Percentiles rank a stretch among this genome's conserved stretches.
phyloP scores from a whole-genome alignment of 2,797 vertebrate genomes.

The Etheostoma nigrum region DNA sequence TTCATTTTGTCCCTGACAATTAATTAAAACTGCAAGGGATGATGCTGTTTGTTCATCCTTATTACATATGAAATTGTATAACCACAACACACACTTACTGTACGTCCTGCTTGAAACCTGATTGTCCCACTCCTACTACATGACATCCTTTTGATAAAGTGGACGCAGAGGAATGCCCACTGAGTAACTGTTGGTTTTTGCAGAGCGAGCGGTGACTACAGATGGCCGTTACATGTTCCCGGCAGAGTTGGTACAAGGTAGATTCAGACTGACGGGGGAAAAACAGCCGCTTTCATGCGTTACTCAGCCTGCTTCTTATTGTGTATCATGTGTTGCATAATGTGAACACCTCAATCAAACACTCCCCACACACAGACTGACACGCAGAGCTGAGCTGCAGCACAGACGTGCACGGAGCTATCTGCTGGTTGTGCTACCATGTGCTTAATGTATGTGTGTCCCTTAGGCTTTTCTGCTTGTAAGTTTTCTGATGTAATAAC shows the following conservation, averaged over 20 bases:
- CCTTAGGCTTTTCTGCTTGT: slow-evolving; percentile 71
- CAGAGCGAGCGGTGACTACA: slow-evolving; percentile 93
- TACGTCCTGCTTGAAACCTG: slow-evolving; percentile 17
- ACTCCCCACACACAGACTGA: slow-evolving; percentile 50
- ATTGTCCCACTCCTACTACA: slow-evolving; percentile 1
- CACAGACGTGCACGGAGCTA: slow-evolving; percentile 30
- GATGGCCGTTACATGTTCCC: slow-evolving; percentile 95
- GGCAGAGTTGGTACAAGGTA: slow-evolving; percentile 91
- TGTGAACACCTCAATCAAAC: slow-evolving; percentile 52
- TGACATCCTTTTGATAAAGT: slow-evolving; percentile 13
- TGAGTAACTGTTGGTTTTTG: slow-evolving; percentile 81
- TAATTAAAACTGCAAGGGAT: neutral
- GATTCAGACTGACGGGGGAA: slow-evolving; percentile 53
- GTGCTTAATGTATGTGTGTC: slow-evolving; percentile 76
- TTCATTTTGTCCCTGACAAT: neutral
- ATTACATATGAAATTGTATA: neutral
- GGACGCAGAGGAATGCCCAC: slow-evolving; percentile 12
- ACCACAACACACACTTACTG: slow-evolving; percentile 10
- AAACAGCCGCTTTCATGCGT: slow-evolving; percentile 32
- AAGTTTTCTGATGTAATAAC: slow-evolving; percentile 80
- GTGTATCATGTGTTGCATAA: slow-evolving; percentile 58
- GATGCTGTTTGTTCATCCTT: slow-evolving; percentile 1
- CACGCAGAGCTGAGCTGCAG: slow-evolving; percentile 38
- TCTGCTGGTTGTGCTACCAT: slow-evolving; percentile 65
- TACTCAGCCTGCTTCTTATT: slow-evolving; percentile 56